Conservation (phyloP, 2,113 vertebrate species). For the Macroglossus sobrinus region DNA sequence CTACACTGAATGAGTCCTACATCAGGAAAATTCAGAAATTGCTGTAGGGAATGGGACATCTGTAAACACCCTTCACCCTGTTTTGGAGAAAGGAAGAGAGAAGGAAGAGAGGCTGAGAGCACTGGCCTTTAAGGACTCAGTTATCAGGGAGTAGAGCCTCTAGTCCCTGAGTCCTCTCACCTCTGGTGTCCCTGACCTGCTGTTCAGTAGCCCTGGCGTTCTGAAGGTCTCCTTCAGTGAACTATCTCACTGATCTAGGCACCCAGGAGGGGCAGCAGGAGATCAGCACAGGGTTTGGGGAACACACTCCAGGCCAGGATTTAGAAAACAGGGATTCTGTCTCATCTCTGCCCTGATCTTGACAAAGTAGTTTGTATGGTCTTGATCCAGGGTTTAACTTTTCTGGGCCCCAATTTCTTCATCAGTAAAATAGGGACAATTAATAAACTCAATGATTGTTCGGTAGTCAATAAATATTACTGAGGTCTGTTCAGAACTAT, state of each 20-base stretch:
- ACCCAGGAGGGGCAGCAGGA: not conserved
- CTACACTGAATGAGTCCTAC: not conserved
- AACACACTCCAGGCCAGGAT: not conserved
- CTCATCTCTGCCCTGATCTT: not conserved
- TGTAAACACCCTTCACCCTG: not conserved
- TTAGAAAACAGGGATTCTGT: not conserved
- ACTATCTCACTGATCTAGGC: not conserved
- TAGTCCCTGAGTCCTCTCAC: not conserved
- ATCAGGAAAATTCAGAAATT: not conserved
- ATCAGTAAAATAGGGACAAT: not conserved
- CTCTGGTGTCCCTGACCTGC: not conserved
- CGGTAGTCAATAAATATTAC: not conserved
- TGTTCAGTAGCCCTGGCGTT: not conserved
- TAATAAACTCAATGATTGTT: not conserved
- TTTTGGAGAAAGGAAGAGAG: not conserved
- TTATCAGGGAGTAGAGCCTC: not conserved
- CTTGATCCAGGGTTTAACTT: not conserved
- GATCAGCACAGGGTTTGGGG: rapidly evolving
- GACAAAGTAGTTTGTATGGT: not conserved
- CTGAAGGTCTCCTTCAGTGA: not conserved
- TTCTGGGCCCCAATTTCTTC: not conserved
- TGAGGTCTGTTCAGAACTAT: not conserved
- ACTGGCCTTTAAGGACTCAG: not conserved
- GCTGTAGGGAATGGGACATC: not conserved
- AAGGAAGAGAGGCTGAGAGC: not conserved